Evolutionary conservation across 1,140 invertebrate genomes (phyloP).

Genomic region (Stegodyphus mimosarum): DNA sequence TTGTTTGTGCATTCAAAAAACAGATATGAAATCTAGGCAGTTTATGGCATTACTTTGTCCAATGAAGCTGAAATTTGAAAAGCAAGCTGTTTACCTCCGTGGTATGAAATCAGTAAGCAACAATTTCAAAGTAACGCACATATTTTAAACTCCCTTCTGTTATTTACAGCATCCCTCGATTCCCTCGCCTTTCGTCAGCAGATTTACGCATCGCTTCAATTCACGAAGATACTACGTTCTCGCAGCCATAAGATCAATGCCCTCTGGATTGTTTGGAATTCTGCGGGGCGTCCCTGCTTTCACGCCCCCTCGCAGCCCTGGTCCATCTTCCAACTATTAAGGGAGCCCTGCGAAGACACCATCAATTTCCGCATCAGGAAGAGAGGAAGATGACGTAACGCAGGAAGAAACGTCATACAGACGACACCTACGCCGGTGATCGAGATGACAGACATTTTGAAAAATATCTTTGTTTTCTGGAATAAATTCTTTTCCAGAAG

Average conservation of each 20-base stretch:
- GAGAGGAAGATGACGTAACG: constrained; percentile 8
- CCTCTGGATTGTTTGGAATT: constrained; percentile 36
- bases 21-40: no score
- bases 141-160: not conserved
- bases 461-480: no score
- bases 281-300: not conserved
- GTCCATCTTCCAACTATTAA: no score
- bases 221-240: not conserved
- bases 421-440: not conserved
- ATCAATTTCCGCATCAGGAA: constrained; percentile 30
- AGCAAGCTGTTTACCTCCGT: no score
- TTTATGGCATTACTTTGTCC: no score
- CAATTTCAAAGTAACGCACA: not conserved
- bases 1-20: no score
- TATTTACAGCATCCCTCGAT: not conserved
- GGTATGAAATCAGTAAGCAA: no score
- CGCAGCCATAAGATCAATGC: constrained; percentile 31
- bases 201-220: constrained; percentile 33
- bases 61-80: no score
- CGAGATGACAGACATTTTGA: no score
- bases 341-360: not conserved
- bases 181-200: constrained; percentile 13
- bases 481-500: no score
- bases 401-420: not conserved
- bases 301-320: not conserved